A percentile compares a stretch with the other conserved stretches of the same genome.
Evolutionary conservation across 2,113 vertebrate genomes (phyloP).

Genomic region (Trichomycterus rosablanca): DNA sequence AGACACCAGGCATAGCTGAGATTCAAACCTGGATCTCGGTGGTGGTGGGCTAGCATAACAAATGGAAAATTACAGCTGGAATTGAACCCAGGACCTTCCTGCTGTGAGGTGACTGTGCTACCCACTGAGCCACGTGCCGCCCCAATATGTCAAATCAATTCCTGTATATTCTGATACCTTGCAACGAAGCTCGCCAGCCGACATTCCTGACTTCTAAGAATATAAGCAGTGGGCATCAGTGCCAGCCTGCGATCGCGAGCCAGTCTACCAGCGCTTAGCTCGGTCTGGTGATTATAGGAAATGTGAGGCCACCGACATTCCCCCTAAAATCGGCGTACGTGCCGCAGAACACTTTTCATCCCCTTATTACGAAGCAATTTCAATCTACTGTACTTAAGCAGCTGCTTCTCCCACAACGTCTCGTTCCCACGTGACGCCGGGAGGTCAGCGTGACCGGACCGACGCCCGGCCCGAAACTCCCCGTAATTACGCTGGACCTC

Average conservation of each 20-base stretch:
- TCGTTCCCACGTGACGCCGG: constrained; percentile 13
- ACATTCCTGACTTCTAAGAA: no score
- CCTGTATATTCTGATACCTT: no score
- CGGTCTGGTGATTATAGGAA: constrained; percentile 7
- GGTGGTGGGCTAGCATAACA: no score
- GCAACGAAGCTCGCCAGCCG: no score
- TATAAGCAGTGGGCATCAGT: neutral
- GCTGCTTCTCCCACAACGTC: neutral
- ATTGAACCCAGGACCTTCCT: no score
- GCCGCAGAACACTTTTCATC: constrained; percentile 3
- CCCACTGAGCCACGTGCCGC: no score
- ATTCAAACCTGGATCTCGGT: no score
- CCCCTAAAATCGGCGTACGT: constrained; percentile 3
- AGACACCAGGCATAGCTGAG: no score
- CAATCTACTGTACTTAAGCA: constrained; percentile 1
- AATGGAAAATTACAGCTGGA: no score
- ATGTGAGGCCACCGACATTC: constrained; percentile 16
- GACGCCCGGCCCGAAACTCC: constrained; percentile 20
- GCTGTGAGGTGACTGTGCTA: no score
- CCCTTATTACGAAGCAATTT: constrained; percentile 10
- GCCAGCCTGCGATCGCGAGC: constrained; percentile 9
- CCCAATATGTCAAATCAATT: no score
- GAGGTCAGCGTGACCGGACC: constrained; percentile 14
- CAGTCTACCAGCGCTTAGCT: constrained; percentile 13
- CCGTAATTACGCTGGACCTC: constrained; percentile 41